phyloP scores from a whole-genome alignment of 2,888 invertebrate species.

The Amblyteles armatorius region DNA sequence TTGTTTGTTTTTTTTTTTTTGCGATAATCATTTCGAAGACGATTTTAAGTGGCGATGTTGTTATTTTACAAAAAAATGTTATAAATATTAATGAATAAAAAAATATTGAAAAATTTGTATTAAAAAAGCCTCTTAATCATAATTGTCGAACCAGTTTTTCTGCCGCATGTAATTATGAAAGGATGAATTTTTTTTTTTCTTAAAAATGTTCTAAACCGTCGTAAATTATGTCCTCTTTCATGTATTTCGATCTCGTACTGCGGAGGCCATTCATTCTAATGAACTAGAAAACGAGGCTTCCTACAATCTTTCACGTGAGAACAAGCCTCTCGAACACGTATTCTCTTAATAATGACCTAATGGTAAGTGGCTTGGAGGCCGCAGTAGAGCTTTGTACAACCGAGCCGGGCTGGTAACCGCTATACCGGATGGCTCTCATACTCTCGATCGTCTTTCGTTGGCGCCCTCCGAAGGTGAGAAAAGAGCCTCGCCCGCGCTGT shows the following conservation, averaged over 20 bases:
- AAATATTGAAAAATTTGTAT: background rate
- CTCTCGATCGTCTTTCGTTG: slow-evolving; percentile 44
- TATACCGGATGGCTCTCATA: slow-evolving; percentile 47
- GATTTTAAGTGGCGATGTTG: too few species aligned
- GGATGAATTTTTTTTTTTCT: background rate
- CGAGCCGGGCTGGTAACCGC: slow-evolving; percentile 48
- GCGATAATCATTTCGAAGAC: too few species aligned
- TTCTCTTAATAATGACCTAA: slow-evolving; percentile 61
- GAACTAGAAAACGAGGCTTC: slow-evolving; percentile 14
- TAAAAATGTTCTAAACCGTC: background rate
- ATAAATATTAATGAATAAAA: background rate
- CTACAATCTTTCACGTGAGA: slow-evolving; percentile 18
- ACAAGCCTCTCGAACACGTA: slow-evolving; percentile 42
- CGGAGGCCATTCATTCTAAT: background rate
- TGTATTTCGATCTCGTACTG: background rate
- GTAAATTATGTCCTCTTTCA: background rate
- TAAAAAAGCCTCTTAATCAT: background rate
- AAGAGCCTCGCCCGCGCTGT: background rate
- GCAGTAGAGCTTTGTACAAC: slow-evolving; percentile 43
- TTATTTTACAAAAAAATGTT: too few species aligned
- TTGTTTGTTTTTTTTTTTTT: too few species aligned
- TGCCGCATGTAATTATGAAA: background rate
- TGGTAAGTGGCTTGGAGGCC: slow-evolving; percentile 56
- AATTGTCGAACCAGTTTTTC: background rate
- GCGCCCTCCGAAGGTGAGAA: slow-evolving; percentile 30